These are phyloP conservation scores for Pachyrhynchus sulphureomaculatus DNA, from an alignment of 1,140 invertebrate species.

Conservation along the genomic window DNA sequence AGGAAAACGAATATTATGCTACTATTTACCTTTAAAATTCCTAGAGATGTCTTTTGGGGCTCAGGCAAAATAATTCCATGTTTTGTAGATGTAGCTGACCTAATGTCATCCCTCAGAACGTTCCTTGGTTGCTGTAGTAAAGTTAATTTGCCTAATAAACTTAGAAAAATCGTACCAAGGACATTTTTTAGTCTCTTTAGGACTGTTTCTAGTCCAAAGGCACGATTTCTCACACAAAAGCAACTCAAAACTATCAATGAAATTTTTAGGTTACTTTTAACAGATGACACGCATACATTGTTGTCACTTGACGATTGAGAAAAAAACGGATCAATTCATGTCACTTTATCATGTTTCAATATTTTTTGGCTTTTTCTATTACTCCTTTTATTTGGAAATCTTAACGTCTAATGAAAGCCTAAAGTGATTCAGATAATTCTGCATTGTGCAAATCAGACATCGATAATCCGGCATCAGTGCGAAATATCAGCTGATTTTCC, in stretches of 20 bases:
- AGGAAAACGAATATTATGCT: no score
- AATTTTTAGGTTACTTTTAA: not conserved
- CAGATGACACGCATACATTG: no score
- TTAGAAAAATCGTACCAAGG: not conserved
- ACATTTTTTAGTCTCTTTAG: not conserved
- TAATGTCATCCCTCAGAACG: not conserved
- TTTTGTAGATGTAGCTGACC: conserved; percentile 27
- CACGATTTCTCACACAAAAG: not conserved
- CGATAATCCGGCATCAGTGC: no score
- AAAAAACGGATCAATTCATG: no score
- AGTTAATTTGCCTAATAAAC: not conserved
- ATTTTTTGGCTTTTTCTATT: no score
- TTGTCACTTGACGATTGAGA: no score
- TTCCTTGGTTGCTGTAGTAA: not conserved
- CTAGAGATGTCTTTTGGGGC: conserved; percentile 73
- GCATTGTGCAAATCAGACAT: no score
- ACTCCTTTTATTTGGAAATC: no score
- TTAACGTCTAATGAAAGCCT: no score
- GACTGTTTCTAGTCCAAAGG: not conserved
- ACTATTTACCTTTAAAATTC: conserved; percentile 69
- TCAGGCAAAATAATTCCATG: conserved; percentile 71
- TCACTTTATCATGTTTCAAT: no score
- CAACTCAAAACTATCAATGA: not conserved
- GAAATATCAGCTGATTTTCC: no score
- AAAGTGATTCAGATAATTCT: no score